phyloP scores from a whole-genome alignment of 2,888 invertebrate genomes.

The Brachypalpus laphriformis region DNA sequence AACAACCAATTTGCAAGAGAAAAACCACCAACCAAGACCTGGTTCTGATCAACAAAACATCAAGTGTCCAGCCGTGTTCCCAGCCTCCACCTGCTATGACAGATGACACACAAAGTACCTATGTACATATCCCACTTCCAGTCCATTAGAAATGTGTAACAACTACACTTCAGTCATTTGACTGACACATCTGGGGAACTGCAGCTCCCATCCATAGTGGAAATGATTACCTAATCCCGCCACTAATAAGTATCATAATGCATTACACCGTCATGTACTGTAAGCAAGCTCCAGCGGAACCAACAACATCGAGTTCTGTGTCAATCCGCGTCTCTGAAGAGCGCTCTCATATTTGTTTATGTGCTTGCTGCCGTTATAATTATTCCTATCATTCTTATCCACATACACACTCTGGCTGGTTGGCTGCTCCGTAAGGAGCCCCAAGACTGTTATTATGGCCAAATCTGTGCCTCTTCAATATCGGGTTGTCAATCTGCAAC shows the following conservation, averaged over 20 bases:
- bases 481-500: constrained; percentile 57
- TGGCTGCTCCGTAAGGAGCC: constrained; percentile 14
- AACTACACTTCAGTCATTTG: constrained; percentile 9
- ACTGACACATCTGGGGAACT: constrained; percentile 45
- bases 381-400: constrained; percentile 42
- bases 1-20: not conserved
- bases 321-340: constrained; percentile 46
- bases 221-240: constrained; percentile 55
- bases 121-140: constrained; percentile 46
- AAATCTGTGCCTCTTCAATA: constrained; percentile 58
- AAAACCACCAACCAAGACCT: not conserved
- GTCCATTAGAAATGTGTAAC: constrained; percentile 49
- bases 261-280: constrained; percentile 48
- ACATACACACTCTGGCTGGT: not conserved
- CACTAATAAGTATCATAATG: constrained; percentile 42
- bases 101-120: constrained; percentile 48
- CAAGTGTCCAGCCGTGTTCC: constrained; percentile 13
- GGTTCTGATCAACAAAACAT: not conserved
- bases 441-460: constrained; percentile 50
- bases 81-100: constrained; percentile 37
- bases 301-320: constrained; percentile 65
- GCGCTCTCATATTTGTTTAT: constrained; percentile 51
- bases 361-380: constrained; percentile 63
- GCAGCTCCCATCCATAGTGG: not conserved
- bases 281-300: constrained; percentile 45